Evolutionary conservation across 2,888 invertebrate species (phyloP).

Genomic region (Anaspis maculata): DNA sequence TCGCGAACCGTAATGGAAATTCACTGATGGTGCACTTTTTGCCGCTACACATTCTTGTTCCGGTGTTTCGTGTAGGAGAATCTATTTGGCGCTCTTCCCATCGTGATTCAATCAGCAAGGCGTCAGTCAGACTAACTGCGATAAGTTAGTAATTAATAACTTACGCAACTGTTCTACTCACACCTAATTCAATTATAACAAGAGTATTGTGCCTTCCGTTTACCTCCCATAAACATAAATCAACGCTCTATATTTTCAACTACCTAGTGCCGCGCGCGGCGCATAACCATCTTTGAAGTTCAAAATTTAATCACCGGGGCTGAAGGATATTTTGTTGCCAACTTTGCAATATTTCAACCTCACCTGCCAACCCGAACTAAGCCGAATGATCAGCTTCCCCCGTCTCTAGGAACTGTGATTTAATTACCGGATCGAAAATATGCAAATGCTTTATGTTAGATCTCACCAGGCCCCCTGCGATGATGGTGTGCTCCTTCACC

Average conservation of each 20-base stretch:
- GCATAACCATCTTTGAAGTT: conserved; percentile 8
- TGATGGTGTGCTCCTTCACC: too few relatives aligned
- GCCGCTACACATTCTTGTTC: too few relatives aligned
- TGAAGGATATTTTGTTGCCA: not conserved
- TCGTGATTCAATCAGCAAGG: conserved; percentile 1
- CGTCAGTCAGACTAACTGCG: conserved; percentile 7
- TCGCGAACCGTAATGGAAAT: too few relatives aligned
- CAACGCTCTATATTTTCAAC: conserved; percentile 7
- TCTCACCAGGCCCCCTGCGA: too few relatives aligned
- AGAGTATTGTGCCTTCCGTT: conserved; percentile 10
- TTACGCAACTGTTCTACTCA: conserved; percentile 17
- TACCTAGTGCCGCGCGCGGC: not conserved
- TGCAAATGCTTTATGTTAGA: too few relatives aligned
- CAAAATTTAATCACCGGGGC: conserved; percentile 5
- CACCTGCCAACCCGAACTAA: not conserved
- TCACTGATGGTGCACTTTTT: too few relatives aligned
- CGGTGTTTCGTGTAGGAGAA: too few relatives aligned
- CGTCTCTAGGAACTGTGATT: not conserved
- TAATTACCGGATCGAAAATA: not conserved
- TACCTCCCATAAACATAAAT: conserved; percentile 11
- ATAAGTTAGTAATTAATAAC: conserved; percentile 18
- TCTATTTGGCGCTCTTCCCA: too few relatives aligned
- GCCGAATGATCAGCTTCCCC: not conserved
- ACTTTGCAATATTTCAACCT: not conserved
- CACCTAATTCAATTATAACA: conserved; percentile 12